Evolutionary conservation across 1,140 invertebrate species (phyloP).

Genomic region (Sminthurides bifidus): DNA sequence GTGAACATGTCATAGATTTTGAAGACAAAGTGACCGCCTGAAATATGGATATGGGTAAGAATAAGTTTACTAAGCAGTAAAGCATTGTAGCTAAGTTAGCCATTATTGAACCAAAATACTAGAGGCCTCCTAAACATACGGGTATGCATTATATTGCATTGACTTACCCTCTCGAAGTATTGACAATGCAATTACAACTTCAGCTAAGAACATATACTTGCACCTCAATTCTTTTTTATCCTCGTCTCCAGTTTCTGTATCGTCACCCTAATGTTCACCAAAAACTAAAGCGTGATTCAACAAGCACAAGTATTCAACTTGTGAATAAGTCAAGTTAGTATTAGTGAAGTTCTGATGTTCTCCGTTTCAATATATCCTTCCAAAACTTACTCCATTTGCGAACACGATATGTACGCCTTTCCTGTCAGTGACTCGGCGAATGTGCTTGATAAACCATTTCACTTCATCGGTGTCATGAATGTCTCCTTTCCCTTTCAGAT

Average conservation of each 20-base stretch:
- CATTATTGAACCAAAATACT: too few species aligned
- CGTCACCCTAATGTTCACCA: conserved; percentile 16
- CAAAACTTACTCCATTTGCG: conserved; percentile 73
- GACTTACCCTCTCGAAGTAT: conserved; percentile 20
- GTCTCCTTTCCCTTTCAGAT: conserved; percentile 62
- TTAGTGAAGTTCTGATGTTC: too few species aligned
- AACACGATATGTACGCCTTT: conserved; percentile 91
- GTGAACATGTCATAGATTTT: conserved; percentile 96
- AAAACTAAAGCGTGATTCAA: too few species aligned
- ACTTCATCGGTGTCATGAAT: conserved; percentile 78
- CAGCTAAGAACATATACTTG: conserved; percentile 20
- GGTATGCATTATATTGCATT: background rate
- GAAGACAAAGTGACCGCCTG: conserved; percentile 80
- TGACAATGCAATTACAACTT: conserved; percentile 21
- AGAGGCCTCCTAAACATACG: too few species aligned
- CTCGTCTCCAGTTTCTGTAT: conserved; percentile 11
- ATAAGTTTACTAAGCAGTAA: too few species aligned
- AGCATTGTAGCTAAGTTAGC: too few species aligned
- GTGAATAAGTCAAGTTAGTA: too few species aligned
- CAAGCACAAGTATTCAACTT: too few species aligned
- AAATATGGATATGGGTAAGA: conserved; percentile 26
- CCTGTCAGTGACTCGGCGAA: conserved; percentile 59
- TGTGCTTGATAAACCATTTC: conserved; percentile 56
- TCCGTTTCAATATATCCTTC: too few species aligned
- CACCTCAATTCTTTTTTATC: conserved; percentile 24